Base-by-base conservation (phyloP, 2,797 vertebrate species). In the Gambelia wislizenii region DNA sequence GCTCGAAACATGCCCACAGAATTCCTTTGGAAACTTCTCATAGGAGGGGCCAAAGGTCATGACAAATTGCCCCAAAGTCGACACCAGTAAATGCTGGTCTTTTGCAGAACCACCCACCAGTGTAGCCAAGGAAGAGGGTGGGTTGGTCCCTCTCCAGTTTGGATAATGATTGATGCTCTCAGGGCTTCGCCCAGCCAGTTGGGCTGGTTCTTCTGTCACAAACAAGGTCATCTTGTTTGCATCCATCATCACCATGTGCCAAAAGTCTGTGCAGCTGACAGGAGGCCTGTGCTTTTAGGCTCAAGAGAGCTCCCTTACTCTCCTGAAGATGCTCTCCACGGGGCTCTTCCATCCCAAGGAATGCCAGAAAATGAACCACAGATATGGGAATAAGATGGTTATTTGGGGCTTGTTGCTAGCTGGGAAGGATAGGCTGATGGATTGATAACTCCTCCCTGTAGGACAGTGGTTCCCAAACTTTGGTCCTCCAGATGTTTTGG, bases 131-230 rank as follows among this genome's bases (percentile, higher is more conserved):
- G 27, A 54, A 89, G 77, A 69, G 69, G 67, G 77, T 69, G 69
- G 67, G 77, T 69, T 74, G 64, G 33, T 4, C 27, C 42, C 56
- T 33, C 42, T 16, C 39, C 16, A 9, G 47, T 83, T 67, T 4
- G 39, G 52, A 3, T 59, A 61, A 79, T 84, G 56, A 6, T 14
- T 33, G 14, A 14, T 76, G 61, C 61, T 90, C 89, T 0, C 0
- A 42, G 10, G 6, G 83, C 61, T 44, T 91, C 90, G 93, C 54
- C 81, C 78, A 91, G 30, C 64, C 0, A 0, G 39, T 44, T 56
- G 52, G 87, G 64, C 84, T 89, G 79, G 82, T 90, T 89, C 52
- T 49, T 84, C 22, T 75, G 74, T 85, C 49, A 13, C 8, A 18
- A 54, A 39, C 80, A 86, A 81, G 87, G 27, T 27, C 8, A 18